Conservation (phyloP, 2,888 invertebrate species). For the Diogma glabrata region DNA sequence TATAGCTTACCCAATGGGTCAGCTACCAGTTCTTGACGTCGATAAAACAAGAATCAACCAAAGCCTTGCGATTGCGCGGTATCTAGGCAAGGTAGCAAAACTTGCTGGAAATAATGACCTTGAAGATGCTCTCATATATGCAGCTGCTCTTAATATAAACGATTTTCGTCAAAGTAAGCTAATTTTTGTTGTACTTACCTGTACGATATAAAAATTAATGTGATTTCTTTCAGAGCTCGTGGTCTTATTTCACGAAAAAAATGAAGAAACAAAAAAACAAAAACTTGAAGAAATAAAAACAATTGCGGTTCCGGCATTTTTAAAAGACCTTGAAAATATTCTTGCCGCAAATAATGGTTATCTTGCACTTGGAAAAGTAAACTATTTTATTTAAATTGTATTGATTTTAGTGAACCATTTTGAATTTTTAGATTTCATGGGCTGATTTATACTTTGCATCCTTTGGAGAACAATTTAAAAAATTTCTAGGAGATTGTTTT, state of each 20-base stretch:
- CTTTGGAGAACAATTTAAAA: neutral
- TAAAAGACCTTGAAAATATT: neutral
- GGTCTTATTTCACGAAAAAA: neutral
- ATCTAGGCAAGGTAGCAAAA: neutral
- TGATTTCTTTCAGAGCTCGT: neutral
- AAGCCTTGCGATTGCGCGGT: neutral
- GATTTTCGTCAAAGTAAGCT: neutral
- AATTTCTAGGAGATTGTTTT: too few relatives aligned
- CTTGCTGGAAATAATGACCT: neutral
- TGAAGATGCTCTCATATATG: slow-evolving; percentile 2
- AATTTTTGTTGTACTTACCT: neutral
- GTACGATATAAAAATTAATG: neutral
- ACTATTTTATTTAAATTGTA: too few relatives aligned
- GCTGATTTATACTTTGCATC: slow-evolving; percentile 2
- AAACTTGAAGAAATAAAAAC: neutral
- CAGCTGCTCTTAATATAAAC: neutral
- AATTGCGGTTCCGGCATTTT: neutral
- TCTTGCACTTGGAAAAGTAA: neutral
- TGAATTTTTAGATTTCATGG: neutral
- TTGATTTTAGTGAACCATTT: neutral
- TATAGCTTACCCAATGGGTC: neutral
- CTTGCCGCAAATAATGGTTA: neutral
- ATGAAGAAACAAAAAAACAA: neutral
- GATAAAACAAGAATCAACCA: neutral
- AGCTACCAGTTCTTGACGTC: neutral